Evolutionary conservation across 1,140 invertebrate genomes (phyloP).

Genomic region (Neomicropteryx cornuta): DNA sequence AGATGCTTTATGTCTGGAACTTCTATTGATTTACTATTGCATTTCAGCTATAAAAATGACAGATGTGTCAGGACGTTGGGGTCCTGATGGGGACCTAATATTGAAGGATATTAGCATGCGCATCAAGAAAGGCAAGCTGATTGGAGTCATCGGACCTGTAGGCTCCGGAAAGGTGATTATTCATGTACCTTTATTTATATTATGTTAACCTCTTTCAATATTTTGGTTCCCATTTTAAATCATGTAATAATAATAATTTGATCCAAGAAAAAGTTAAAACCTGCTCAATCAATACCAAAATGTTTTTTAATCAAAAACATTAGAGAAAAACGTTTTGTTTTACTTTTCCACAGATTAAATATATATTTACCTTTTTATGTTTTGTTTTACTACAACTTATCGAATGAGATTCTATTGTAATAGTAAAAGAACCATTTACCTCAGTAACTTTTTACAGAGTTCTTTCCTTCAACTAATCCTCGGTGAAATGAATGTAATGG

Average conservation of each 20-base stretch:
- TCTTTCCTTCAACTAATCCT: conserved; percentile 50
- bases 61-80: too few species aligned
- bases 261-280: too few species aligned
- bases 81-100: too few species aligned
- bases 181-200: not conserved
- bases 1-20: too few species aligned
- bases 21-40: too few species aligned
- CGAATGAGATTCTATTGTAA: not conserved
- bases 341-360: not conserved
- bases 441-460: conserved; percentile 13
- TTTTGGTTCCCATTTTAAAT: too few species aligned
- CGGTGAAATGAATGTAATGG: conserved; percentile 45
- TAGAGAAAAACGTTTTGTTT: conserved; percentile 1
- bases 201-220: not conserved
- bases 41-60: too few species aligned
- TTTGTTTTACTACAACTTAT: not conserved
- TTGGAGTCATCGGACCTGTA: conserved; percentile 52
- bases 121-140: conserved; percentile 41
- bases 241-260: too few species aligned
- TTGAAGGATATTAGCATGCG: conserved; percentile 40
- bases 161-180: conserved; percentile 43
- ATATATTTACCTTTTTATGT: not conserved
- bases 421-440: not conserved
- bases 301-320: not conserved
- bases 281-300: conserved; percentile 3